phyloP scores from a whole-genome alignment of 2,888 invertebrate species.

The Ophion slaviceki region DNA sequence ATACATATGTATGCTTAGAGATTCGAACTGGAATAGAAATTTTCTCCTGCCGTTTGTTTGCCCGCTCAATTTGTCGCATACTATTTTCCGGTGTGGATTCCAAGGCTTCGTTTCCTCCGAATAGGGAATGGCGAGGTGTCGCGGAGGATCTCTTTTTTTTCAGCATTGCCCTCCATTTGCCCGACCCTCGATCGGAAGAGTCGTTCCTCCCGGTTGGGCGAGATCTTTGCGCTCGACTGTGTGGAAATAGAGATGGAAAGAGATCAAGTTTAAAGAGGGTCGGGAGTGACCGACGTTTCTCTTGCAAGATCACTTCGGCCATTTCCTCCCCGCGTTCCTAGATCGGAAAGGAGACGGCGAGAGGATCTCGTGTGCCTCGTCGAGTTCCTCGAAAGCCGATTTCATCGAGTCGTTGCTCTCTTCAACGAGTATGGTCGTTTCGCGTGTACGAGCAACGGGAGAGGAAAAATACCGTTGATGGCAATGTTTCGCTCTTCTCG shows the following conservation, averaged over 20 bases:
- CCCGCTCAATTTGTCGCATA: constrained; percentile 27
- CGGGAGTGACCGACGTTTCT: constrained; percentile 57
- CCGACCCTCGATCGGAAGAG: constrained; percentile 25
- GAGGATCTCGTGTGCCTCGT: constrained; percentile 41
- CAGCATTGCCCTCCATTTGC: constrained; percentile 11
- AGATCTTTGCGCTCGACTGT: constrained; percentile 56
- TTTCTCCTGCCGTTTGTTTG: constrained; percentile 26
- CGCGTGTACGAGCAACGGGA: constrained; percentile 31
- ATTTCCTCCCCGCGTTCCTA: constrained; percentile 44
- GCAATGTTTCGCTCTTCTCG: constrained; percentile 50
- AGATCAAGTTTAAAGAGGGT: constrained; percentile 36
- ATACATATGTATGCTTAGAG: neutral
- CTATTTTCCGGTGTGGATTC: constrained; percentile 48
- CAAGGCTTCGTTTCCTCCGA: constrained; percentile 56
- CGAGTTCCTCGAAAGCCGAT: constrained; percentile 69
- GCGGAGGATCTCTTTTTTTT: constrained; percentile 19
- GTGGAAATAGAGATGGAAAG: constrained; percentile 48
- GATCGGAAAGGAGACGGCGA: constrained; percentile 1
- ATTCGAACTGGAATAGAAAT: constrained; percentile 51
- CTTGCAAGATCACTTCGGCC: constrained; percentile 64
- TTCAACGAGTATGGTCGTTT: constrained; percentile 66
- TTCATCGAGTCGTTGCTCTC: constrained; percentile 71
- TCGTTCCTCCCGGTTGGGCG: constrained; percentile 60
- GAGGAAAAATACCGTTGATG: constrained; percentile 38
- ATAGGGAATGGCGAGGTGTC: constrained; percentile 65